phyloP scores from a whole-genome alignment of 2,113 vertebrate species.

The Miniopterus natalensis region DNA sequence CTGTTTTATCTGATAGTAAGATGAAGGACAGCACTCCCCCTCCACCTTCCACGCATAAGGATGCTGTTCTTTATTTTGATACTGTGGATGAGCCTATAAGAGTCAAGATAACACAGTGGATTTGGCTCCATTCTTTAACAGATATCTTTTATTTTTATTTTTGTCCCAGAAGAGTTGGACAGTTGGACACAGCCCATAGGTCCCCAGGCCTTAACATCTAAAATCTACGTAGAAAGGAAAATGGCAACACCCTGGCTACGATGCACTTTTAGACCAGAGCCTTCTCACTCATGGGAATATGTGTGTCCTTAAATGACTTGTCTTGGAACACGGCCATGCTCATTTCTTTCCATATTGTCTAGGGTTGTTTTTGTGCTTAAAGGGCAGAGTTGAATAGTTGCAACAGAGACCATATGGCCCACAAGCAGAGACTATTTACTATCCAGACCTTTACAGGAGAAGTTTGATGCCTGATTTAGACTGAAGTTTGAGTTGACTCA shows the following conservation, averaged over 20 bases:
- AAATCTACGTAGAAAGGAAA: too few relatives aligned
- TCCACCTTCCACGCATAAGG: neutral
- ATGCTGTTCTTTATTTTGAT: neutral
- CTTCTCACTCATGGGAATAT: neutral
- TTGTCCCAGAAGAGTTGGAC: neutral
- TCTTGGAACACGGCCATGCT: rapidly evolving
- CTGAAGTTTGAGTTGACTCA: neutral
- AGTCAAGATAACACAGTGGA: neutral
- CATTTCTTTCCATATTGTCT: neutral
- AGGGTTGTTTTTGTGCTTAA: neutral
- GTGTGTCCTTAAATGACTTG: rapidly evolving
- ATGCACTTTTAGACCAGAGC: neutral
- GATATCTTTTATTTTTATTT: neutral
- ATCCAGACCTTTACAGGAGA: neutral
- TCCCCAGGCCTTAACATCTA: neutral
- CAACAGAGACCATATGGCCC: neutral
- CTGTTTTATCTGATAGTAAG: neutral
- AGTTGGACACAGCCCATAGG: neutral
- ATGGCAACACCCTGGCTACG: too few relatives aligned
- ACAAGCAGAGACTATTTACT: neutral
- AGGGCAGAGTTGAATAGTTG: neutral
- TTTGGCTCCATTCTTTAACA: neutral
- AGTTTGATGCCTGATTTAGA: neutral
- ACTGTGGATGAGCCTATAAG: rapidly evolving
- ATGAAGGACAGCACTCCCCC: neutral